Evolutionary conservation across 2,113 vertebrate species (phyloP), one percentile per base, ranked within the genome.

Genomic region (Muscicapa adusta): DNA sequence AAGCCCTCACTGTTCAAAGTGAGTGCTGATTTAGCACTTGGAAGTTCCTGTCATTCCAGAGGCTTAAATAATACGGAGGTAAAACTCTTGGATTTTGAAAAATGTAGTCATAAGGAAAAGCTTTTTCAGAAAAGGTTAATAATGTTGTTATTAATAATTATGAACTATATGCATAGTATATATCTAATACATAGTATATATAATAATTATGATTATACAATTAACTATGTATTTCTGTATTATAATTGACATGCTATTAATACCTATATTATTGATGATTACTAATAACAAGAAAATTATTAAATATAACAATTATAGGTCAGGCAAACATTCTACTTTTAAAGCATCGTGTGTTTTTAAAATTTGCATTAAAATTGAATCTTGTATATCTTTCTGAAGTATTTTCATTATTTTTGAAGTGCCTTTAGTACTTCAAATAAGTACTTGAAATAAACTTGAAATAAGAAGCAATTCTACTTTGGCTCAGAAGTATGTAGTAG

Each of bases 281-380:
- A 23, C 14, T 65, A 88, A 26, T 53, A 34, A 14, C 53, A 74
- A 40, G 25, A 56, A 70, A 67, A 28, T 50, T 50, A 54, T 36
- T 80, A 3, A 36, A 26, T 77, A 16, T 47, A 57, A 18, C 15
- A 61, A 47, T 80, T 77, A 6, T 38, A 34, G 61, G 23, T 24
- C 45, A 81, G 28, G 7, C 66, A 43, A 88, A 42, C 20, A 76
- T 73, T n/a, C 16, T 65, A 29, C 26, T 51, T 76, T 43, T 43
- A 61, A 80, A 86, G 19, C 9, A 18, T 11, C 0, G 5, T 6
- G 4, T 1, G 0, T 1, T 40, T 34, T 85, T 26, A 5, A 12
- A 34, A 34, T 63, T 91, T 13, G 29, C 20, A 4, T 40, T 48
- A 20, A 43, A 40, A 43, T 33, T 57, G 22, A 40, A n/a, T 88